Percentiles rank a stretch among this genome's conserved stretches.
These are phyloP conservation scores for Plebejus melissa DNA, from an alignment of 2,888 invertebrate genomes.

Conservation along the genomic window DNA sequence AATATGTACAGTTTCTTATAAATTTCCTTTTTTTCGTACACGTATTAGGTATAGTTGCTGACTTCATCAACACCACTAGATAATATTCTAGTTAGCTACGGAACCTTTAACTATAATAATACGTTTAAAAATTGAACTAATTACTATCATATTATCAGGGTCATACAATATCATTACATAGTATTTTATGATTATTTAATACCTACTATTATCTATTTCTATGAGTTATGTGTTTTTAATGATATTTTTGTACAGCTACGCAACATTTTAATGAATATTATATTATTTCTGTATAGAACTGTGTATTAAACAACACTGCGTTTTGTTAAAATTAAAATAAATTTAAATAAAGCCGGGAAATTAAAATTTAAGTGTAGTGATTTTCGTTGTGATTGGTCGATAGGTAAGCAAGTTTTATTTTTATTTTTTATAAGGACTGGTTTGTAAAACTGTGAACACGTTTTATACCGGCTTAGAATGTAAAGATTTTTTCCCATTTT, in stretches of 20 bases:
- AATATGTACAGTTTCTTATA: background rate
- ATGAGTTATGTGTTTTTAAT: background rate
- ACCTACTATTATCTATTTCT: background rate
- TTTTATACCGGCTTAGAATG: background rate
- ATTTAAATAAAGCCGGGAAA: background rate
- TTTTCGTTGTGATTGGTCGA: background rate
- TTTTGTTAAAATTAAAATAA: background rate
- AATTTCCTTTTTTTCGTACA: too few species aligned
- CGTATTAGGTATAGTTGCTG: too few species aligned
- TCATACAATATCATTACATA: background rate
- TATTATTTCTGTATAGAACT: background rate
- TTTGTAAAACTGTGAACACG: background rate
- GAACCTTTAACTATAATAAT: too few species aligned
- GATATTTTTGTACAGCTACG: background rate
- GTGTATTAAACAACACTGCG: background rate
- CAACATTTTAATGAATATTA: background rate
- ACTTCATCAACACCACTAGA: too few species aligned
- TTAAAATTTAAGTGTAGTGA: background rate
- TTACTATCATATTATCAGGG: background rate
- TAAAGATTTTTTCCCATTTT: background rate
- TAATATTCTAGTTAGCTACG: too few species aligned
- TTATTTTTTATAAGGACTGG: background rate
- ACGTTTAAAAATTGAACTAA: background rate
- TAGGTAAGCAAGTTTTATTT: background rate
- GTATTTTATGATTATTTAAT: background rate